Evolutionary conservation across 2,888 invertebrate genomes (phyloP), one percentile per base, ranked within the genome.

Genomic region (Eupelmus urozonus): DNA sequence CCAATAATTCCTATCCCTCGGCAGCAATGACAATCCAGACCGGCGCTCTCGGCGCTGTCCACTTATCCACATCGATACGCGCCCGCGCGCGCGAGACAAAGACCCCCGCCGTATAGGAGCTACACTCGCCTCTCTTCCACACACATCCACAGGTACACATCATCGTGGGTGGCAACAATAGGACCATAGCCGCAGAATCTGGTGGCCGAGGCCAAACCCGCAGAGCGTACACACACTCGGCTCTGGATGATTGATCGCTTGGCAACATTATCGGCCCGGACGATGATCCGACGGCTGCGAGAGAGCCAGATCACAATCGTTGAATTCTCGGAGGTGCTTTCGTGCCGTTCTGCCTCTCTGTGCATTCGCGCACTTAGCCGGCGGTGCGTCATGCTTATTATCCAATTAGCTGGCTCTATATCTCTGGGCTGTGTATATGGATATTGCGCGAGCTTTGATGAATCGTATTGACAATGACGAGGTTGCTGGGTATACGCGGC

Each of bases 151-250:
- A n/a, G n/a, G n/a, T n/a, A n/a, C n/a, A n/a, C n/a, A 18, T 40
- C 65, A 18, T 85, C 88, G 88, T 88, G 88, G 88, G 88, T 88
- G 88, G 88, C 85, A 86, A 86, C 85, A 85, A 87, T 88, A 84
- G 85, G 82, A 81, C 73, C 78, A 16, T 16, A 29, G 20, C 27
- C 40, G 83, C 85, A 82, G 86, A 86, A 86, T 86, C 86, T 85
- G 85, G 83, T 85, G 85, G 86, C 85, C 82, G 83, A 84, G 82
- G 83, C 83, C 87, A 85, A 84, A 84, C 82, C 80, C 82, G 80
- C 83, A 78, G 84, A 34, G 34, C 3, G 34, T 5, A 34, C 9
- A 34, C 9, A 34, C 9, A 5, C 5, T 34, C 34, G 9, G 34
- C 34, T 34, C 9, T 34, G 34, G 3, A 34, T 34, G 34, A 34